phyloP scores from a whole-genome alignment of 2,113 vertebrate species.

The Rattus norvegicus region DNA sequence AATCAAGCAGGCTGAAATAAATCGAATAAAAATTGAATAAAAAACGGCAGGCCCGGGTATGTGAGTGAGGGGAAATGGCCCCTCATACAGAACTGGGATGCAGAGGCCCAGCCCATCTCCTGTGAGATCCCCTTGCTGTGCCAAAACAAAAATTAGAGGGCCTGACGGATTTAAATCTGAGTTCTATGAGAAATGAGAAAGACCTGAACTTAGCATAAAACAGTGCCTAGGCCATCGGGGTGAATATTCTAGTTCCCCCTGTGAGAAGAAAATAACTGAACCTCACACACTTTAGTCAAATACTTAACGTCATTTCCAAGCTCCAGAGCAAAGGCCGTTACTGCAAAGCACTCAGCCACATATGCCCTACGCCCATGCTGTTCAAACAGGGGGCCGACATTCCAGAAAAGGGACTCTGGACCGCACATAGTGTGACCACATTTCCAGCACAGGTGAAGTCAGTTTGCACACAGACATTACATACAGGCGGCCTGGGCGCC shows the following conservation, averaged over 20 bases:
- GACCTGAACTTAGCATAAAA: background rate
- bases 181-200: background rate
- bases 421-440: background rate
- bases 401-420: constrained; percentile 25
- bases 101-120: background rate
- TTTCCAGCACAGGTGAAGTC: background rate
- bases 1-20: background rate
- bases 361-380: background rate
- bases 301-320: constrained; percentile 29
- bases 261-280: constrained; percentile 20
- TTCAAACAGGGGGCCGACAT: background rate
- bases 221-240: background rate
- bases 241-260: background rate
- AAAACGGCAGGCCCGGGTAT: background rate
- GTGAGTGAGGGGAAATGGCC: background rate
- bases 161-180: background rate
- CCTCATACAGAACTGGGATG: background rate
- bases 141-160: background rate
- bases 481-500: background rate
- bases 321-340: background rate
- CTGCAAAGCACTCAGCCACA: background rate
- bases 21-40: too few species aligned
- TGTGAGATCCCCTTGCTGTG: background rate
- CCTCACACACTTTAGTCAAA: background rate
- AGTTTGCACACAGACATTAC: background rate